A percentile compares a stretch with the other conserved stretches of the same genome.
These are phyloP conservation scores for Synergus gifuensis DNA, from an alignment of 2,888 invertebrate species.

Conservation along the genomic window DNA sequence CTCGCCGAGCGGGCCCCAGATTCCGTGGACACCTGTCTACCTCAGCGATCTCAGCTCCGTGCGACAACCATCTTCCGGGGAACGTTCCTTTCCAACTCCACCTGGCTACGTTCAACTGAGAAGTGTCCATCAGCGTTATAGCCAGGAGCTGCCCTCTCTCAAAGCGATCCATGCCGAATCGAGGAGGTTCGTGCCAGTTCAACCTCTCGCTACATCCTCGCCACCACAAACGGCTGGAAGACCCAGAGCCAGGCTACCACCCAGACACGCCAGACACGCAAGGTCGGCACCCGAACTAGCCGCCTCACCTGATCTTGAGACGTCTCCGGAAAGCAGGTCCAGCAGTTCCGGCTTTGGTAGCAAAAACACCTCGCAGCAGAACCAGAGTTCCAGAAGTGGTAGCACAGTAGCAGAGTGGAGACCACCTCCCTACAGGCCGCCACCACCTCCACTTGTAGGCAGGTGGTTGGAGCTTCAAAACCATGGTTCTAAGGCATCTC, in stretches of 20 bases:
- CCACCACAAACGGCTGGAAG: conserved; percentile 78
- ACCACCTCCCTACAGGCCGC: conserved; percentile 87
- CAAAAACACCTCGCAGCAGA: conserved; percentile 92
- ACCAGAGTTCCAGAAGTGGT: conserved; percentile 86
- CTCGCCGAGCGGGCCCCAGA: conserved; percentile 81
- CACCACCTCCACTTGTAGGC: conserved; percentile 83
- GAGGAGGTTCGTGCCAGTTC: conserved; percentile 82
- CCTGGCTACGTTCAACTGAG: conserved; percentile 83
- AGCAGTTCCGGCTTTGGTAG: conserved; percentile 95
- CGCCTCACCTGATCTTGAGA: conserved; percentile 82
- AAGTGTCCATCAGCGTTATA: conserved; percentile 84
- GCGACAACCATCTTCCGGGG: conserved; percentile 88
- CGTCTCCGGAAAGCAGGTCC: conserved; percentile 92
- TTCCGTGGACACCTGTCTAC: conserved; percentile 87
- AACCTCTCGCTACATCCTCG: conserved; percentile 82
- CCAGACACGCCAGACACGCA: conserved; percentile 83
- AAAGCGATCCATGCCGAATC: conserved; percentile 87
- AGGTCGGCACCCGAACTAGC: conserved; percentile 84
- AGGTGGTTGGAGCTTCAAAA: conserved; percentile 84
- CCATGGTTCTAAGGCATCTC: conserved; percentile 71
- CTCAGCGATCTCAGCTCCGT: conserved; percentile 94
- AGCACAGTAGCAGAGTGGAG: conserved; percentile 88
- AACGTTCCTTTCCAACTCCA: conserved; percentile 80
- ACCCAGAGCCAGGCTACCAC: conserved; percentile 83
- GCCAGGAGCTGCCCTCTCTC: conserved; percentile 86